Evolutionary conservation across 2,113 vertebrate genomes (phyloP), one percentile per base, ranked within the genome.

Genomic region (Corydoras maculifer): DNA sequence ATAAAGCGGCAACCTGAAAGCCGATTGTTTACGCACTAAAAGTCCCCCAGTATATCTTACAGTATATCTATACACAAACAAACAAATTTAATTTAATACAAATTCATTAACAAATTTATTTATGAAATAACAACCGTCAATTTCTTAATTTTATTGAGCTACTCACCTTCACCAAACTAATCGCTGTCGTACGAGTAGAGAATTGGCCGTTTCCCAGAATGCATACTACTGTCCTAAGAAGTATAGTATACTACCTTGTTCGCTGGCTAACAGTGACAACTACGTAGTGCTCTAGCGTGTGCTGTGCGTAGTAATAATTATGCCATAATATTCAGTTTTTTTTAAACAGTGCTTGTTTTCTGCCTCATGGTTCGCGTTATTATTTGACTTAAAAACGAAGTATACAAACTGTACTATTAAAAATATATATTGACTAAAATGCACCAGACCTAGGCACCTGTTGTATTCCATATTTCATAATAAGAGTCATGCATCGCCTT

Each of bases 21-120:
- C 15, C 55, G 31, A 18, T 29, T 64, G 32, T 53, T 75, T 62
- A 54, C 10, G 3, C 62, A 62, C 11, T 65, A 69, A 69, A 75
- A 75, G 68, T 75, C 55, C 53, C 9, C 0, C 8, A 25, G 1
- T 25, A 25, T 25, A 25, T 25, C 18, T 25, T 25, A 25, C 15
- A 10, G 3, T 49, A 58, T 12, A n/a, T 9, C 2, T 4, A 31
- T 5, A 7, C 2, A 43, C 53, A 4, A 29, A 25, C 14, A 49
- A 14, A 2, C 15, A 10, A 13, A 32, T 6, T 32, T 11, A n/a
- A 43, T 29, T 48, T 15, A 50, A 50, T 9, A n/a, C 15, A 12
- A 35, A 58, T 3, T 29, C 18, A 57, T 58, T 25, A 70, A 25
- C 14, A 10, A 18, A 51, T 35, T 8, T 11, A 31, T 58, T 15